Evolutionary conservation across 2,888 invertebrate genomes (phyloP).

Genomic region (Electrophaes corylata): DNA sequence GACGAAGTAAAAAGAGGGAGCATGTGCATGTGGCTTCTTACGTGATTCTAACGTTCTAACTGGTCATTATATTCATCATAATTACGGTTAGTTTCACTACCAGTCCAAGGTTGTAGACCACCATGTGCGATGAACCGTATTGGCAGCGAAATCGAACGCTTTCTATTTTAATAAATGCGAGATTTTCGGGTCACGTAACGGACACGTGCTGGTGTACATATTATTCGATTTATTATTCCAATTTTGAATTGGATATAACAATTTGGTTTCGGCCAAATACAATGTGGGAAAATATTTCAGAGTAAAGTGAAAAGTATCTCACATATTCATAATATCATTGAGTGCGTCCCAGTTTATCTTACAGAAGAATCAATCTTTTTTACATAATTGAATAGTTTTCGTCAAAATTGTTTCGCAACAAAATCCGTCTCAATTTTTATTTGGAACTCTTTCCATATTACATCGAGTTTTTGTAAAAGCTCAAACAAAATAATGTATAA

Average conservation of each 20-base stretch:
- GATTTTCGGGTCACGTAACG: conserved; percentile 41
- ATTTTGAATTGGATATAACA: conserved; percentile 2
- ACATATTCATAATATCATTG: background rate
- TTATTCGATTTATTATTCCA: conserved; percentile 3
- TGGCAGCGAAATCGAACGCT: conserved; percentile 50
- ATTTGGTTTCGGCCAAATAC: background rate
- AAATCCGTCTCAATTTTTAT: too few species aligned
- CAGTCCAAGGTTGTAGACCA: conserved; percentile 12
- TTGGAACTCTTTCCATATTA: background rate
- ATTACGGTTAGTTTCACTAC: conserved; percentile 7
- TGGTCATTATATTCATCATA: conserved; percentile 4
- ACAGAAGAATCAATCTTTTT: background rate
- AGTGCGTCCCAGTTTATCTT: background rate
- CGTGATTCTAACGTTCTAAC: background rate
- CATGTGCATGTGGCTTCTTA: background rate
- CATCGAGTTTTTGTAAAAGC: too few species aligned
- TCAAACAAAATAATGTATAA: background rate
- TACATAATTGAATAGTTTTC: too few species aligned
- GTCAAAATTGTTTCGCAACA: too few species aligned
- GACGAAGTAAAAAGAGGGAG: too few species aligned
- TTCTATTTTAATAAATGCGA: conserved; percentile 31
- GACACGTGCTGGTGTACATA: conserved; percentile 24
- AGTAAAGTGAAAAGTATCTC: background rate
- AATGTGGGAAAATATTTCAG: background rate
- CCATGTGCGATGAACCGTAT: conserved; percentile 36